Evolutionary conservation across 2,888 invertebrate genomes (phyloP), one percentile per base, ranked within the genome.

Genomic region (Lepas anatifera): DNA sequence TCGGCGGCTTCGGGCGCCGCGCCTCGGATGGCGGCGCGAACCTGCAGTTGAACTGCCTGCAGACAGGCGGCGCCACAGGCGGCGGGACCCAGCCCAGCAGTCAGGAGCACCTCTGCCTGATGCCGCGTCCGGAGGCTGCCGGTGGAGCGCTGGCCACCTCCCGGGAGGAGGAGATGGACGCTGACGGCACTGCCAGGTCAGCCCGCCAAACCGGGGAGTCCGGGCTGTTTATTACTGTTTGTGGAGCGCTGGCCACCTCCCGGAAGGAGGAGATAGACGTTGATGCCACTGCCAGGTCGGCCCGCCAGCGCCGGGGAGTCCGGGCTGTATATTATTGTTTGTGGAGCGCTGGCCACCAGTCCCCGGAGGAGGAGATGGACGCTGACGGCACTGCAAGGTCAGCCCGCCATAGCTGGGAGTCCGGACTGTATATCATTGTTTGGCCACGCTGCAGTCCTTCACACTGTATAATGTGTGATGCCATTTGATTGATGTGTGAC

Each of bases 11-110:
- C 72, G 93, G 93, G 10, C 85, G 96, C 52, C 86, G 96, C 75
- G 95, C 95, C 69, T 95, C 95, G 22, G 96, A 96, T 82, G 96
- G 96, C 75, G 95, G 95, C 70, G 95, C 95, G 70, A 94, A 95
- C 83, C 86, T 95, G 74, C 90, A 90, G 68, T 86, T 87, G 75
- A 85, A 83, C 77, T 87, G 85, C 77, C 86, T 84, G 77, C 76
- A 80, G 73, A 78, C 22, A 27, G 84, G 78, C 76, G 82, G 76
- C 71, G 80, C 80, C 72, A 82, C 81, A 71, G 80, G 79, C 70
- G 80, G 79, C 22, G 85, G 85, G 83, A 83, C 83, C 77, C 83
- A 85, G 79, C 83, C 84, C 63, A 83, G 83, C 52, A 84, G 83
- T 73, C 81, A 83, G 75, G 84, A 84, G 77, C 82, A 82, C 72